Percentiles rank a stretch among this genome's conserved stretches.
phyloP scores from a whole-genome alignment of 2,888 invertebrate species.

The Drosophila peninsularis region DNA sequence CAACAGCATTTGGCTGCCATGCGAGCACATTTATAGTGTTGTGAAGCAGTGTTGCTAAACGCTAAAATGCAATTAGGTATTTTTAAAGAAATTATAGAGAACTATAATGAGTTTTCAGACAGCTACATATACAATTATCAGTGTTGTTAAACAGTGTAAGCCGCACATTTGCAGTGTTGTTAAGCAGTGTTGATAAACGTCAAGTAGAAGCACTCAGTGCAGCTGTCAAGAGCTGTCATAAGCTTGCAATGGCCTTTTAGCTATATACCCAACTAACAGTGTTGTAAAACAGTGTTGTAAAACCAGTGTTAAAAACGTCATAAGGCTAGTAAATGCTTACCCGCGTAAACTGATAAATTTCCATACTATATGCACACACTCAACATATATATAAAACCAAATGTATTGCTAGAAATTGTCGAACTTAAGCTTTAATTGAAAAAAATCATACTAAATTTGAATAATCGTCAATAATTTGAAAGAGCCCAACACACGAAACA shows the following conservation, averaged over 20 bases:
- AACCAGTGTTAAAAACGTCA: no score
- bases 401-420: constrained; percentile 18
- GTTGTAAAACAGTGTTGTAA: neutral
- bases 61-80: neutral
- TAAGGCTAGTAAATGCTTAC: constrained; percentile 28
- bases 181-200: neutral
- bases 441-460: constrained; percentile 69
- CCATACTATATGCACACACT: neutral
- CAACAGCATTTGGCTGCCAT: neutral
- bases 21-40: neutral
- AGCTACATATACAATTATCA: no score
- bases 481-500: constrained; percentile 38
- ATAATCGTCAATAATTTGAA: constrained; percentile 58
- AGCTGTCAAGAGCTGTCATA: neutral
- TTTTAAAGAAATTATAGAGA: no score
- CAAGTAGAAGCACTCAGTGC: neutral
- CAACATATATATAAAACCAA: neutral
- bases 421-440: constrained; percentile 67
- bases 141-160: no score
- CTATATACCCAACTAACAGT: neutral
- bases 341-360: constrained; percentile 35
- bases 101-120: no score
- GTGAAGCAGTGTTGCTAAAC: neutral
- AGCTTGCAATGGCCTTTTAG: neutral
- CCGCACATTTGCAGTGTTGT: neutral